A percentile compares a stretch with the other conserved stretches of the same genome.
phyloP scores from a whole-genome alignment of 2,113 vertebrate species.

The Pelvicachromis taeniatus region DNA sequence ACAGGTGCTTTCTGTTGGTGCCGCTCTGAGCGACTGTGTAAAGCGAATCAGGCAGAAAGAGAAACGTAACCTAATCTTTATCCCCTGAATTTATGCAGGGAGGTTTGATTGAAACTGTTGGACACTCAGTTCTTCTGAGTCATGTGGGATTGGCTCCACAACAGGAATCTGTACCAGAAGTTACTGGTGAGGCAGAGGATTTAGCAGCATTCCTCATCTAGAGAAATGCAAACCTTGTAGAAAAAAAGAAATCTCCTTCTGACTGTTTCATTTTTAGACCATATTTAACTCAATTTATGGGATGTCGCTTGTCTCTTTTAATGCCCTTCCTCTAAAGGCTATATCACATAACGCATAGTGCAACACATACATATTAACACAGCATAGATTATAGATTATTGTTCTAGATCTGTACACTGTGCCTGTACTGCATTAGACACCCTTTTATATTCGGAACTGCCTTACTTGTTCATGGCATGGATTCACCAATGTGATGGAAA shows the following conservation, averaged over 20 bases:
- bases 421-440: background rate
- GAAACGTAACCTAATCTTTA: background rate
- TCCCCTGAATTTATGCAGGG: background rate
- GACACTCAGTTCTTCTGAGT: background rate
- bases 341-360: background rate
- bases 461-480: background rate
- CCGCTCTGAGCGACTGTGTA: background rate
- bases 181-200: background rate
- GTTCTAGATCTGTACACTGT: background rate
- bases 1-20: background rate
- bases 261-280: background rate
- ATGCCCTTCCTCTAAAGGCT: background rate
- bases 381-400: background rate
- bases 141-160: background rate
- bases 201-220: background rate
- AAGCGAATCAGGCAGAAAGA: background rate
- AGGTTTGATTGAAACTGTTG: background rate
- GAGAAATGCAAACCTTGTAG: background rate
- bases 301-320: background rate
- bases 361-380: background rate
- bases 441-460: background rate
- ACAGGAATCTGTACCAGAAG: background rate
- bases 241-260: background rate
- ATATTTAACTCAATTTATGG: background rate
- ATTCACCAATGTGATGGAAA: background rate